Evolutionary conservation across 1,140 invertebrate species (phyloP), one percentile per base, ranked within the genome.

Genomic region (Steinernema feltiae): DNA sequence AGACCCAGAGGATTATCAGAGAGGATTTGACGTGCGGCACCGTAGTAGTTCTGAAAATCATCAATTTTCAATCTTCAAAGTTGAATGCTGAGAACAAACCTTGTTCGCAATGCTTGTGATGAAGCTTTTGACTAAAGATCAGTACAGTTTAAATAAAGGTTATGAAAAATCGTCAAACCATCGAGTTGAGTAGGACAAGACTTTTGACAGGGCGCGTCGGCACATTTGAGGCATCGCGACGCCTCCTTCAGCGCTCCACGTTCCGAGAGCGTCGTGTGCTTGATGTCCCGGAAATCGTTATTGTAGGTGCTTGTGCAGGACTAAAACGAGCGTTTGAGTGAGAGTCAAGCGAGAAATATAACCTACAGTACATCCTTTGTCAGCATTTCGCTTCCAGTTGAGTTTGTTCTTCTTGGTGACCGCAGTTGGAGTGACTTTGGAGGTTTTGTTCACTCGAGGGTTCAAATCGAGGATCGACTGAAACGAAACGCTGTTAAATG

Each of bases 121-220:
- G 84, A 99, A 99, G 31, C 91, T 91, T 87, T 99, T 99, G 70
- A 99, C n/a, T n/a, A n/a, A n/a, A n/a, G n/a, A n/a, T n/a, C n/a
- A n/a, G n/a, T n/a, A n/a, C n/a, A n/a, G n/a, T n/a, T n/a, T n/a
- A n/a, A n/a, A n/a, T n/a, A n/a, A n/a, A n/a, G n/a, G n/a, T n/a
- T n/a, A n/a, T n/a, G n/a, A n/a, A n/a, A n/a, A n/a, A n/a, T n/a
- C n/a, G n/a, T n/a, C n/a, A n/a, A n/a, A n/a, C n/a, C 91, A 84
- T 99, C 96, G 32, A 99, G 87, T 87, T 98, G 94, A 0, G 96
- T 99, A 0, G 96, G 96, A 84, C 96, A 99, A 1, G 93, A 94
- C 87, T 98, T 98, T 88, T 98, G 96, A 86, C 96, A 99, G 0
- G 96, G 96, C 0, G 96, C 95, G 88, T 99, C 97, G 0, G 93